Base-by-base conservation (phyloP, 2,888 invertebrate species). In the Agrotis exclamationis region DNA sequence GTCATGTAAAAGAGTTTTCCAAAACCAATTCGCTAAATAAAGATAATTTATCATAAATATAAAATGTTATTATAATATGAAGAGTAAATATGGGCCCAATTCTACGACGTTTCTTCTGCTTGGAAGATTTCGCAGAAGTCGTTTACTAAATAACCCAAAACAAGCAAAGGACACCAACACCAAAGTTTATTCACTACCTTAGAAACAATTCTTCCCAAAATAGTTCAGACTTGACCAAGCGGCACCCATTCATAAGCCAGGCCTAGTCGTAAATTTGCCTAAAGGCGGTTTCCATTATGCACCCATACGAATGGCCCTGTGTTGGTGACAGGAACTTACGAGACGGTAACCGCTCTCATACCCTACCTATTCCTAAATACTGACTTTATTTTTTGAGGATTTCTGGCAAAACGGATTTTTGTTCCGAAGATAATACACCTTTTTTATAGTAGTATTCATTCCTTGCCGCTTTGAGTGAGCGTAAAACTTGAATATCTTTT, bases 271-370 rank as follows among this genome's bases (percentile, higher is more conserved):
- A 83, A 85, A 85, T 85, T 83, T 85, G 57, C 74, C 71, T 74
- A 72, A 82, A 80, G 71, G 81, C 78, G 69, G 76, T 71, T 59
- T 65, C 85, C 67, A 85, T 84, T 81, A 74, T 85, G 70, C 85
- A 79, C 58, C 66, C 63, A 58, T 80, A 74, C 76, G 72, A 76
- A 70, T 73, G 54, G 67, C 63, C 62, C 54, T 63, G 68, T 85
- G 82, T 47, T 67, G 48, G 48, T 82, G 85, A 83, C 85, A 83
- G 82, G 63, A 79, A 85, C 74, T 78, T 81, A 78, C 70, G 76
- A 76, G 65, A 78, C 56, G 62, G 62, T 65, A 70, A 59, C 53
- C 63, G 64, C 69, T 72, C 64, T 64, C 51, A 66, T 60, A 70
- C 45, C 53, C 53, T 20, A 73, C 67, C 69, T 79, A 77, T 74